A percentile compares a stretch with the other conserved stretches of the same genome.
phyloP scores from a whole-genome alignment of 2,113 vertebrate genomes.

The Castor canadensis region DNA sequence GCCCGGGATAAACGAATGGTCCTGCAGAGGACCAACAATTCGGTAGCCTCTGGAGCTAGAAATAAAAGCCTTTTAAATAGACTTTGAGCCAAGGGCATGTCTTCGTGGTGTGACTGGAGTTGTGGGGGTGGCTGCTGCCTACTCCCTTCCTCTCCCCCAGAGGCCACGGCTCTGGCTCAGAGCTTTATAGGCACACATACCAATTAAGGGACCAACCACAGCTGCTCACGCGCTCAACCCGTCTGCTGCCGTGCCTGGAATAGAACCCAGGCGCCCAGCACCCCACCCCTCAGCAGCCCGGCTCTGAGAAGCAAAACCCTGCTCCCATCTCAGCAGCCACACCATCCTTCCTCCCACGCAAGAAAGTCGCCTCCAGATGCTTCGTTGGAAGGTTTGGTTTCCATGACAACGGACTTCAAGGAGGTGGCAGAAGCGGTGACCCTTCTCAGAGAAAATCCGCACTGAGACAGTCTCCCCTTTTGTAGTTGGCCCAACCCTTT shows the following conservation, averaged over 20 bases:
- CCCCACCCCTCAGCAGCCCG: not conserved
- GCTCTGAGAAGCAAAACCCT: conserved; percentile 24
- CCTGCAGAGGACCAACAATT: not conserved
- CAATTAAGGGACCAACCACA: conserved; percentile 64
- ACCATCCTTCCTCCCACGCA: conserved; percentile 47
- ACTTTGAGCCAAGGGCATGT: conserved; percentile 10
- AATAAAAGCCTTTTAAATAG: conserved; percentile 60
- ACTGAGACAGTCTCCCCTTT: not conserved
- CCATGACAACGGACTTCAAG: conserved; percentile 63
- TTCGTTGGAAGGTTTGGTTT: conserved; percentile 66
- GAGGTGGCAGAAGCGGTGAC: not conserved
- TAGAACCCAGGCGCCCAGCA: conserved; percentile 54
- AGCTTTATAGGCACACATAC: not conserved
- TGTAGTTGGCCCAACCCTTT: not conserved
- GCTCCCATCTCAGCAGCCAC: not conserved
- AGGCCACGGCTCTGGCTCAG: not conserved
- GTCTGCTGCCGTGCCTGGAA: conserved; percentile 51
- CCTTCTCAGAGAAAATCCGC: not conserved
- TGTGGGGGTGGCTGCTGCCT: conserved; percentile 14
- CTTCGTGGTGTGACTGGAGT: not conserved
- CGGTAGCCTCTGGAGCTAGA: not conserved
- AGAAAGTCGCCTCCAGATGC: conserved; percentile 28
- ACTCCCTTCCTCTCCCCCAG: not conserved
- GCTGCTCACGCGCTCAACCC: conserved; percentile 31
- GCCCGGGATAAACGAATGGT: not conserved